Conservation (phyloP, 2,888 invertebrate species). For the Mythimna loreyi region DNA sequence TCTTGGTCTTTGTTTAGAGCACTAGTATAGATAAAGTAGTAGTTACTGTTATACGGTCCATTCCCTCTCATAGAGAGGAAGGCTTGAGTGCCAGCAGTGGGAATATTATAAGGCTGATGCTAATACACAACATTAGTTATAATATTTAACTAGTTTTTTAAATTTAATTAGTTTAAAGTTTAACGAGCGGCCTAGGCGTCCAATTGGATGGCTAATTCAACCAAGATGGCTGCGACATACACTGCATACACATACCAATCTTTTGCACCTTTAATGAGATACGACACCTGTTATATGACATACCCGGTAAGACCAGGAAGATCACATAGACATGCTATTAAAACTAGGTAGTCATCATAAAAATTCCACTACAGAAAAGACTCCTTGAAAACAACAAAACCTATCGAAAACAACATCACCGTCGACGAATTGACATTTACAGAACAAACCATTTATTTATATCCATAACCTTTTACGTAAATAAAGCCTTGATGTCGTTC, state of each 20-base stretch:
- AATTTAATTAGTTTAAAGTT: too few relatives aligned
- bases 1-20: neutral
- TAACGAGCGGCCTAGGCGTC: too few relatives aligned
- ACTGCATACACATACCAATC: too few relatives aligned
- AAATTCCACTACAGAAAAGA: neutral
- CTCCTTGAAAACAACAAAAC: neutral
- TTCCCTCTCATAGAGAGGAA: too few relatives aligned
- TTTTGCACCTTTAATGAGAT: too few relatives aligned
- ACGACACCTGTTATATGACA: neutral
- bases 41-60: too few relatives aligned
- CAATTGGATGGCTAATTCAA: too few relatives aligned
- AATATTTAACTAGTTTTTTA: too few relatives aligned
- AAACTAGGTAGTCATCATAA: neutral
- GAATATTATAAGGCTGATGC: too few relatives aligned
- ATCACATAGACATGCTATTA: neutral
- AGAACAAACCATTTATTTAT: slow-evolving; percentile 40
- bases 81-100: too few relatives aligned
- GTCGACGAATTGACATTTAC: slow-evolving; percentile 34
- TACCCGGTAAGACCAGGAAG: neutral
- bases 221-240: too few relatives aligned
- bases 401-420: slow-evolving; percentile 4
- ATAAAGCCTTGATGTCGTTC: slow-evolving; percentile 58
- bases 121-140: too few relatives aligned
- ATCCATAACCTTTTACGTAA: slow-evolving; percentile 61
- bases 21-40: neutral